Evolutionary conservation across 1,140 invertebrate genomes (phyloP), one percentile per base, ranked within the genome.

Genomic region (Dendroctonus ponderosae): DNA sequence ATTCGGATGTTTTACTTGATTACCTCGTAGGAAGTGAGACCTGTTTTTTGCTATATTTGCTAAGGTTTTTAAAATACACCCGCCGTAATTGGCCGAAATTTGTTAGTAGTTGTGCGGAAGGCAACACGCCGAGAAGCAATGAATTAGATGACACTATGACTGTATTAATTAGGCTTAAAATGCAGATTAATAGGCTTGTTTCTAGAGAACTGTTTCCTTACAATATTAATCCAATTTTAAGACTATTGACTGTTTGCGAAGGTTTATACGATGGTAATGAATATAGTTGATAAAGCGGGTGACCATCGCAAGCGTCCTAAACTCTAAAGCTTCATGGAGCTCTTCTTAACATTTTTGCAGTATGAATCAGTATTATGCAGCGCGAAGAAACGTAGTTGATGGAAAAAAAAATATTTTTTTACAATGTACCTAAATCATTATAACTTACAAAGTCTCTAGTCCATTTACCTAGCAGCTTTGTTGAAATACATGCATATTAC

Each of bases 11-110:
- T 0, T 75, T 96, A 14, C 79, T 96, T 42, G 93, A 96, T 82
- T 87, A 93, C 75, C 83, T 96, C 62, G 90, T 94, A 37, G 93
- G 91, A 71, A 94, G 93, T 76, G 93, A 96, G 78, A 96, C 93
- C 5, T 94, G 91, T 79, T 96, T 95, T 77, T 79, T 96, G 48
- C 79, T 94, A 5, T 96, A 96, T 81, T 80, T 96, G 54, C 81
- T 94, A 54, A 84, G 92, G 70, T 89, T 94, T 75, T 82, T 96
- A 14, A 94, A 95, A 73, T 94, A 91, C 80, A 86, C 93, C 9
- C 82, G 88, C 67, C 84, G 89, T 69, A 92, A 93, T 77, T 94
- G 92, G 92, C 79, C 84, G 0, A 90, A 90, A 73, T 94, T 95
- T 76, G 83, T 92, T 0, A 89, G 87, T 66, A 93, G 91, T 77